Base-by-base conservation (phyloP, 2,113 vertebrate species). In the Bucco capensis region DNA sequence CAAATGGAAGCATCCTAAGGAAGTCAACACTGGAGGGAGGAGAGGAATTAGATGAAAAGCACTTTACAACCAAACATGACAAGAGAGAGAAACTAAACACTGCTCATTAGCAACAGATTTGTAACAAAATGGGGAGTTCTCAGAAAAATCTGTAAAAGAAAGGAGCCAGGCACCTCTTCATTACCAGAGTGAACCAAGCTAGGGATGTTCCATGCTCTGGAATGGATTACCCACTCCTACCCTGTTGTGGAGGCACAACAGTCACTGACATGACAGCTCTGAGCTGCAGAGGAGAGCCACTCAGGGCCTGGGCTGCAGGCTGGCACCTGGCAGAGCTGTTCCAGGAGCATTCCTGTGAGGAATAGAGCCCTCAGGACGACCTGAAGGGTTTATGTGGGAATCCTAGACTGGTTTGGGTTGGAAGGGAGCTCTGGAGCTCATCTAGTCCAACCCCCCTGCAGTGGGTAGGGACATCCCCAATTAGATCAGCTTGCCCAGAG, bases 191-290 rank as follows among this genome's bases (percentile, higher is more conserved):
- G 78, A 86, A 86, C 80, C 22, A 74, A 64, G 60, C 31, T 33
- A 70, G 18, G 31, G 84, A 58, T 30, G 30, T 49, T 90, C n/a
- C 53, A 51, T 57, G 42, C 54, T 76, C 49, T 28, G 33, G 64
- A 91, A 96, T 95, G 94, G 94, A 93, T 94, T 96, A 94, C 75
- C 83, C 94, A 71, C 89, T 96, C 95, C 93, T 91, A 95, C 92
- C 95, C 95, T 91, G 93, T 96, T 94, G 92, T 96, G 96, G 93
- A 94, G 27, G 56, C 50, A 94, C 19, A 40, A 49, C 66, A 93
- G 79, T 88, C 89, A 76, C 93, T 76, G 88, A 72, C 70, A 49
- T 44, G 47, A 70, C 47, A 62, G 12, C 21, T 31, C 62, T 65
- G 2, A 31, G 19, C 21, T 76, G 30, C 16, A 85, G 9, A 83